A percentile compares a stretch with the other conserved stretches of the same genome.
These are phyloP conservation scores for Narcine bancroftii DNA, from an alignment of 2,113 vertebrate genomes.

Conservation along the genomic window DNA sequence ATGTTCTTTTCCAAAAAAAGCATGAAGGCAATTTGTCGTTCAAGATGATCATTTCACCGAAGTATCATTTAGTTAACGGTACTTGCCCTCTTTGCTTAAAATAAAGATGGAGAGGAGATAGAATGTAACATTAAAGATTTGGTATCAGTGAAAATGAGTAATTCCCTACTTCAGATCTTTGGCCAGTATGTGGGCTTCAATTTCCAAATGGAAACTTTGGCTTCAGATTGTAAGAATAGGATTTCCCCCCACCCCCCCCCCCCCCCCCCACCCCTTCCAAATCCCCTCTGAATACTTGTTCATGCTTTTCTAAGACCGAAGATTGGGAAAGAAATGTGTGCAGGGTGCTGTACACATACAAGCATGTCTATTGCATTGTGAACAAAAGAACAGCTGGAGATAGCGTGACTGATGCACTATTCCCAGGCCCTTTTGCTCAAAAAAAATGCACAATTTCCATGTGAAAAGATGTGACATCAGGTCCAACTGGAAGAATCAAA, in stretches of 20 bases:
- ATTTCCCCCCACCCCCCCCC: background rate
- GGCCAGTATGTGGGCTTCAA: background rate
- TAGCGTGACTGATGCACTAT: slow-evolving; percentile 15
- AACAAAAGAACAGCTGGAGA: slow-evolving; percentile 28
- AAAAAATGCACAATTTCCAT: background rate
- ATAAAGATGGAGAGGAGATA: background rate
- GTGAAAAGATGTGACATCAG: slow-evolving; percentile 1
- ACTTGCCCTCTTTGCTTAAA: background rate
- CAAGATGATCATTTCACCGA: background rate
- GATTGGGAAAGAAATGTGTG: background rate
- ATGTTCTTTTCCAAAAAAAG: background rate
- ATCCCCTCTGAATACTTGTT: background rate
- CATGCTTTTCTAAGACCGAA: background rate
- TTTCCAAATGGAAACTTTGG: background rate
- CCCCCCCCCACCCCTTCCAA: background rate
- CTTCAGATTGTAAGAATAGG: background rate
- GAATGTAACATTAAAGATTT: background rate
- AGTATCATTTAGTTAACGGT: background rate
- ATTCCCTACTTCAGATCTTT: background rate
- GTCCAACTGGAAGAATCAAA: slow-evolving; percentile 15
- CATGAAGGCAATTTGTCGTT: background rate
- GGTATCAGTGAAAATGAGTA: background rate
- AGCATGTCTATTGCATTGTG: background rate
- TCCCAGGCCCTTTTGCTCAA: slow-evolving; percentile 28
- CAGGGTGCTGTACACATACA: background rate